Conservation (phyloP, 2,888 invertebrate genomes). For the Autographa gamma region DNA sequence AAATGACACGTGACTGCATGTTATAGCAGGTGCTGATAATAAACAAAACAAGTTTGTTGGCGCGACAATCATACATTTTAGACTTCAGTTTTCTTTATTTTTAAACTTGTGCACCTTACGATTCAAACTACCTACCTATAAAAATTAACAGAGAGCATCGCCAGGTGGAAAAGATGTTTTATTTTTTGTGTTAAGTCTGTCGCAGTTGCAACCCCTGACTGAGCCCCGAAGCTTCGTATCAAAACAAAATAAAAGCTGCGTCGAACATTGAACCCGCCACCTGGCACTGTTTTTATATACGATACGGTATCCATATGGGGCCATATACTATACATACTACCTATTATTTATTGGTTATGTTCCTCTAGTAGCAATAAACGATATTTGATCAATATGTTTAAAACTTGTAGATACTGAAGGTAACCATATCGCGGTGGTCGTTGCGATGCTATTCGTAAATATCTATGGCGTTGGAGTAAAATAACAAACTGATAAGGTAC, state of each 20-base stretch:
- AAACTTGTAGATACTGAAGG: not conserved
- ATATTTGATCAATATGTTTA: too few species aligned
- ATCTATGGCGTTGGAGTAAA: constrained; percentile 26
- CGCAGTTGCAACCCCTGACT: constrained; percentile 66
- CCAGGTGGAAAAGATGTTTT: constrained; percentile 75
- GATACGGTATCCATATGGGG: constrained; percentile 58
- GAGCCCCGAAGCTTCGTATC: constrained; percentile 70
- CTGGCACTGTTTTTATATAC: constrained; percentile 78
- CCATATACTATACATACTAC: constrained; percentile 27
- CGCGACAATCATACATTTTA: constrained; percentile 18
- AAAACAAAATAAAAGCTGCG: constrained; percentile 80
- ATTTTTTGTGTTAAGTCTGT: constrained; percentile 45
- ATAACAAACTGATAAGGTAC: constrained; percentile 38
- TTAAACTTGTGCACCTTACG: constrained; percentile 27
- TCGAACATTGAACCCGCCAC: constrained; percentile 82
- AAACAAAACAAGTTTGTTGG: constrained; percentile 38
- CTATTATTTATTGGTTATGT: constrained; percentile 19
- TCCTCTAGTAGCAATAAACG: not conserved
- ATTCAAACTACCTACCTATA: constrained; percentile 24
- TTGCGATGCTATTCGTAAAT: constrained; percentile 32
- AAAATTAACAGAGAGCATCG: constrained; percentile 56
- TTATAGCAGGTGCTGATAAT: constrained; percentile 49
- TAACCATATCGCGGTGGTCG: constrained; percentile 10
- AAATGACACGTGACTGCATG: constrained; percentile 31
- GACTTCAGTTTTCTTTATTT: constrained; percentile 29